phyloP scores from a whole-genome alignment of 2,888 invertebrate species.

The Lycophotia porphyrea region DNA sequence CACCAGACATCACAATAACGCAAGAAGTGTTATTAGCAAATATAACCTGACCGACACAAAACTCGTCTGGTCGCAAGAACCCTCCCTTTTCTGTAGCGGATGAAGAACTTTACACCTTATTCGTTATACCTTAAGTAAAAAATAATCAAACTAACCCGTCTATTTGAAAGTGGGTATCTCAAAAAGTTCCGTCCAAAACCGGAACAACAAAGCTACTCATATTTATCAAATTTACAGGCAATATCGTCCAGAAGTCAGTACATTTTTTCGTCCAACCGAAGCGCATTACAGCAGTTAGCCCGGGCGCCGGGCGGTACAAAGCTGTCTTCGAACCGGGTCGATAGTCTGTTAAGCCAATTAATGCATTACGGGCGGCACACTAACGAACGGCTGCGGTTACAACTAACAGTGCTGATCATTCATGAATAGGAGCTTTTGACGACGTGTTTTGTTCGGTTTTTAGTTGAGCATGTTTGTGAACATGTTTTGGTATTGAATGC shows the following conservation, averaged over 20 bases:
- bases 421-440: slow-evolving; percentile 13
- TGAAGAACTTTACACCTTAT: neutral
- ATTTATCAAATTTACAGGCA: neutral
- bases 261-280: slow-evolving; percentile 19
- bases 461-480: neutral
- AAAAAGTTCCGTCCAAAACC: neutral
- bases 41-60: neutral
- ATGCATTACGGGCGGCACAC: slow-evolving; percentile 51
- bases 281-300: slow-evolving; percentile 12
- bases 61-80: neutral
- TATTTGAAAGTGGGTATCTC: neutral
- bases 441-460: slow-evolving; percentile 6
- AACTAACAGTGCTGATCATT: slow-evolving; percentile 36
- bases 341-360: slow-evolving; percentile 64
- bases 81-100: neutral
- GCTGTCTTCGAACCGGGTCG: slow-evolving; percentile 36
- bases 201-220: neutral
- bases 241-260: neutral
- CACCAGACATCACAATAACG: too few relatives aligned
- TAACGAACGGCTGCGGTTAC: slow-evolving; percentile 61
- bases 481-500: neutral
- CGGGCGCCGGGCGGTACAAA: slow-evolving; percentile 6
- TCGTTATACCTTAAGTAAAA: neutral
- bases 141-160: neutral
- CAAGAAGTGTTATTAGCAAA: too few relatives aligned